A percentile compares a stretch with the other conserved stretches of the same genome.
phyloP scores from a whole-genome alignment of 2,888 invertebrate genomes.

The Charanyca ferruginea region DNA sequence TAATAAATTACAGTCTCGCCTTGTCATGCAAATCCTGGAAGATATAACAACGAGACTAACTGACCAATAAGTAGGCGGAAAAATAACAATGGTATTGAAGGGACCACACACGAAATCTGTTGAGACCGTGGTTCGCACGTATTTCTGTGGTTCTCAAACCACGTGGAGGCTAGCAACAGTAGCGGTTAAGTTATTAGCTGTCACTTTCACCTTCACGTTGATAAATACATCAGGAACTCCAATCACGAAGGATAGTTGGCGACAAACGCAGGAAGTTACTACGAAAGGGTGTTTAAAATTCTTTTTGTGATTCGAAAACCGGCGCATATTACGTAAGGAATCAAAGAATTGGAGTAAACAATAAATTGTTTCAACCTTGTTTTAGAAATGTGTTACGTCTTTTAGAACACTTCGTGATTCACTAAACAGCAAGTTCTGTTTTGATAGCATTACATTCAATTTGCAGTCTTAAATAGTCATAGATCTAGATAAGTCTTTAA shows the following conservation, averaged over 20 bases:
- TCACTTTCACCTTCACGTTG: conserved; percentile 81
- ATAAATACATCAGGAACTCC: conserved; percentile 75
- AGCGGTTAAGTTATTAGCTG: conserved; percentile 65
- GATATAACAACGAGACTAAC: conserved; percentile 51
- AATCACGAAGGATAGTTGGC: conserved; percentile 74
- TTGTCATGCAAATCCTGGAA: conserved; percentile 54
- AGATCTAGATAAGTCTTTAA: conserved; percentile 15
- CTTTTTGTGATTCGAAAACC: conserved; percentile 71
- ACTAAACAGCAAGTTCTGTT: conserved; percentile 11
- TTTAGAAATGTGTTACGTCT: conserved; percentile 16
- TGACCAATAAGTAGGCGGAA: conserved; percentile 57
- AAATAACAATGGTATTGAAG: conserved; percentile 51
- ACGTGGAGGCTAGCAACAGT: conserved; percentile 64
- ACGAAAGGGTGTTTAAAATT: conserved; percentile 70
- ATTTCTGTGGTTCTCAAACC: conserved; percentile 62
- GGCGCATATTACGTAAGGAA: conserved; percentile 66
- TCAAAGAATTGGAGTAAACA: conserved; percentile 47
- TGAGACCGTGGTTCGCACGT: conserved; percentile 55
- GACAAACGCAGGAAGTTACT: conserved; percentile 73
- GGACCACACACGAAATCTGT: conserved; percentile 72
- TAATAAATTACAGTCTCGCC: conserved; percentile 21
- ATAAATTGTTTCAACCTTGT: conserved; percentile 19
- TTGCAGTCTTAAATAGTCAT: neutral
- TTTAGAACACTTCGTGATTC: conserved; percentile 3
- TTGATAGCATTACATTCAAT: conserved; percentile 27